Conservation (phyloP, 2,797 vertebrate genomes). For the Phalanger gymnotis region DNA sequence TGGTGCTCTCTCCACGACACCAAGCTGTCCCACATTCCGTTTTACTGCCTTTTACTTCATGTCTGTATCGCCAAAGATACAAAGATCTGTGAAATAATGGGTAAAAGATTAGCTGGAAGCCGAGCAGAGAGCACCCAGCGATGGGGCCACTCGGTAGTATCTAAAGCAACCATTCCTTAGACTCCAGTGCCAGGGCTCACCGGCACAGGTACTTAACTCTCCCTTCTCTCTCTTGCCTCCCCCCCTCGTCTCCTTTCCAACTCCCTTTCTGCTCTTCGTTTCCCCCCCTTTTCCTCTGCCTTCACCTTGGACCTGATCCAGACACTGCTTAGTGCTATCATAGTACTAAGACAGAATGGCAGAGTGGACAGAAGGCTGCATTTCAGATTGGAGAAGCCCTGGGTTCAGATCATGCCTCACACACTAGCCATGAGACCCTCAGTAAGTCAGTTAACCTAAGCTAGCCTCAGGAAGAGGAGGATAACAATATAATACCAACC, state of each 20-base stretch:
- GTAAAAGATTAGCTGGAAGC: not conserved
- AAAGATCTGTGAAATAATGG: not conserved
- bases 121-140: not conserved
- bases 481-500: not conserved
- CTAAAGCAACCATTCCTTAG: not conserved
- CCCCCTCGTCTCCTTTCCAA: not conserved
- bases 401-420: not conserved
- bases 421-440: not conserved
- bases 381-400: not conserved
- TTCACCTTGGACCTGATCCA: not conserved
- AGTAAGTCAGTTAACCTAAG: not conserved
- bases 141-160: not conserved
- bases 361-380: not conserved
- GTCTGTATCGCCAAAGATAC: not conserved
- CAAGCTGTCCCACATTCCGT: not conserved
- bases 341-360: not conserved
- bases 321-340: not conserved
- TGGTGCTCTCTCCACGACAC: not conserved
- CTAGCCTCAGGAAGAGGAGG: not conserved
- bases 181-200: not conserved
- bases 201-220: not conserved
- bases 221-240: not conserved
- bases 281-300: not conserved
- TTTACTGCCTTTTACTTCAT: not conserved
- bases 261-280: not conserved